A percentile compares a stretch with the other conserved stretches of the same genome.
Conservation (phyloP, 2,888 invertebrate species). For the Eurois occulta region DNA sequence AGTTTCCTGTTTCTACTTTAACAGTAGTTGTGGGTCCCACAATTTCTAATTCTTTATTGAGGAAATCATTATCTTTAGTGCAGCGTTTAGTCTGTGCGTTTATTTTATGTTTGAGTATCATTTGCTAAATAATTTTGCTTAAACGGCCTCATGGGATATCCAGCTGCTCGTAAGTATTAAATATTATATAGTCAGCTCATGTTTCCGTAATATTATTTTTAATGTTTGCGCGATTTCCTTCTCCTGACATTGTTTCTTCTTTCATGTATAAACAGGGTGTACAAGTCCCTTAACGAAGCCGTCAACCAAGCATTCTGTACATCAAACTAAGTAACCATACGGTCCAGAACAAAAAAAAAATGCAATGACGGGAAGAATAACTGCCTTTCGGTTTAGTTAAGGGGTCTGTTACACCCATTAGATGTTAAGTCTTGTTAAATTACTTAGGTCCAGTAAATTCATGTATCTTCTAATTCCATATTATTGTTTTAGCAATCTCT, state of each 20-base stretch:
- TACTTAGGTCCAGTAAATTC: neutral
- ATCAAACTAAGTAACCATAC: no score
- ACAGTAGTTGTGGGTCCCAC: conserved; percentile 28
- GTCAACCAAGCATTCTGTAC: no score
- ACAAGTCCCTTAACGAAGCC: no score
- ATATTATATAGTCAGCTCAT: neutral
- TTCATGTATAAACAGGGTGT: no score
- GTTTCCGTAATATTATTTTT: neutral
- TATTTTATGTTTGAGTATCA: neutral
- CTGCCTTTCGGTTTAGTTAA: no score
- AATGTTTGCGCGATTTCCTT: neutral
- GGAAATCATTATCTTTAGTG: conserved; percentile 45
- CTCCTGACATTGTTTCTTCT: neutral
- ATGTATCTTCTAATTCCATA: no score
- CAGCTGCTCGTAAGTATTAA: neutral
- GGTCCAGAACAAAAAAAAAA: no score
- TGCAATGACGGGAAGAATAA: no score
- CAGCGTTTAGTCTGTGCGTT: conserved; percentile 11
- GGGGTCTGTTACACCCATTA: no score
- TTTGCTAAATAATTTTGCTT: conserved; percentile 9
- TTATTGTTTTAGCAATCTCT: no score
- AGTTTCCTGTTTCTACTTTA: conserved; percentile 43
- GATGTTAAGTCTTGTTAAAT: neutral
- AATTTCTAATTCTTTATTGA: conserved; percentile 52
- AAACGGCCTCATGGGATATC: neutral